phyloP scores from a whole-genome alignment of 2,113 vertebrate species.

The Atrichornis clamosus region DNA sequence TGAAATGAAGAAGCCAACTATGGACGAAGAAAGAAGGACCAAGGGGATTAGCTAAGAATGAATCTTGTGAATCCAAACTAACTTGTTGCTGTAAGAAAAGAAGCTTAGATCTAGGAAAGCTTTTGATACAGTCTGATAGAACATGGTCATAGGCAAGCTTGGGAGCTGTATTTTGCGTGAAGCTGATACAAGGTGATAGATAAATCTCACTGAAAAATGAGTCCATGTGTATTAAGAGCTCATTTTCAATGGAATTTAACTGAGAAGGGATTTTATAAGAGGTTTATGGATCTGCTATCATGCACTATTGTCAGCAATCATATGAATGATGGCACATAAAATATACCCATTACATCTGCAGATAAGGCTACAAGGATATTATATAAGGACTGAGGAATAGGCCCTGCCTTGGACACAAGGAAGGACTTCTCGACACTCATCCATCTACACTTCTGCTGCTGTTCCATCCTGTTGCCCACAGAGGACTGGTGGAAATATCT shows the following conservation, averaged over 20 bases:
- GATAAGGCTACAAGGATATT: background rate
- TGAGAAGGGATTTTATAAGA: background rate
- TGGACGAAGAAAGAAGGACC: background rate
- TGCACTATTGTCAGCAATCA: background rate
- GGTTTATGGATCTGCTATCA: background rate
- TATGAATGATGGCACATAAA: background rate
- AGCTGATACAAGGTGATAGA: background rate
- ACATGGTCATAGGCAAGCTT: background rate
- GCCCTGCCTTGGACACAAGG: background rate
- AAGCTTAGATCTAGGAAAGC: background rate
- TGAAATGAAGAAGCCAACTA: background rate
- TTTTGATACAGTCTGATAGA: background rate
- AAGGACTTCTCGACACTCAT: background rate
- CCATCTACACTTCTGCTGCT: background rate
- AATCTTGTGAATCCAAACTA: background rate
- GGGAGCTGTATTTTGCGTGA: background rate
- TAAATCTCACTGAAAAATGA: background rate
- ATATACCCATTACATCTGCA: background rate
- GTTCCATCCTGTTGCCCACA: background rate
- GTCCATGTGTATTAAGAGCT: background rate
- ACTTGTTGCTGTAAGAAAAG: background rate
- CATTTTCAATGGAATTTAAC: background rate
- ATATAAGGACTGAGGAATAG: background rate
- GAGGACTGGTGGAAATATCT: background rate
- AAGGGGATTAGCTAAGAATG: background rate